Conservation (phyloP, 35 echinoderm and acorn worm species). For the Strongylocentrotus purpuratus region DNA sequence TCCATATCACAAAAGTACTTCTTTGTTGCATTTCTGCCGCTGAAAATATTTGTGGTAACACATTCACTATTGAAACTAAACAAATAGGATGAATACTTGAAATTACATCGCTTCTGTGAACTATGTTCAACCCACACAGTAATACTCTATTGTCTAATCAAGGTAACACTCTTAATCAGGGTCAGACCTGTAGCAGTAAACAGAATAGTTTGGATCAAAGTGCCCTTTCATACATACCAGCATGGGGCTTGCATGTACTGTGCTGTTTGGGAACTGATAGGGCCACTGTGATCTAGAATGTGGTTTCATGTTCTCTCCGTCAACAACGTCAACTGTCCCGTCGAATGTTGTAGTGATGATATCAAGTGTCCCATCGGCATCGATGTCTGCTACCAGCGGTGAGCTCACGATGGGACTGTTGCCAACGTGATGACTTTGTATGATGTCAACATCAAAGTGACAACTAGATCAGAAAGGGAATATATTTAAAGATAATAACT, state of each 20-base stretch:
- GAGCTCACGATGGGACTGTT: slow-evolving; percentile 57
- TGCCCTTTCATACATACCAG: slow-evolving; percentile 52
- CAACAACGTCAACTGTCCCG: slow-evolving; percentile 57
- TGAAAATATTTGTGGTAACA: background rate
- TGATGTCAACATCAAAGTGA: slow-evolving; percentile 70
- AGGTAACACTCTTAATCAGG: background rate
- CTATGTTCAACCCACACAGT: background rate
- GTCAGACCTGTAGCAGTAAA: slow-evolving; percentile 1
- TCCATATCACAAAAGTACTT: background rate
- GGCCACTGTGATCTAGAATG: slow-evolving; percentile 70
- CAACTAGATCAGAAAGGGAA: slow-evolving; percentile 1
- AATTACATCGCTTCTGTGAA: background rate
- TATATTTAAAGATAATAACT: background rate
- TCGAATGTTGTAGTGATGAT: slow-evolving; percentile 67
- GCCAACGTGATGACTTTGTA: slow-evolving; percentile 65
- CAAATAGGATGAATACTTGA: background rate
- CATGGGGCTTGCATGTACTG: slow-evolving; percentile 76
- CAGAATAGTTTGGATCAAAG: background rate
- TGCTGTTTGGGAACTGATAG: slow-evolving; percentile 55
- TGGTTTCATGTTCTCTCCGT: slow-evolving; percentile 59
- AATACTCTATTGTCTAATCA: background rate
- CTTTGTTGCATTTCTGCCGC: background rate
- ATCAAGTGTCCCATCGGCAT: slow-evolving; percentile 61
- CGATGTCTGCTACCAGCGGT: slow-evolving; percentile 70
- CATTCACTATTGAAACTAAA: background rate